Evolutionary conservation across 2,888 invertebrate species (phyloP).

Genomic region (Erynnis tages): DNA sequence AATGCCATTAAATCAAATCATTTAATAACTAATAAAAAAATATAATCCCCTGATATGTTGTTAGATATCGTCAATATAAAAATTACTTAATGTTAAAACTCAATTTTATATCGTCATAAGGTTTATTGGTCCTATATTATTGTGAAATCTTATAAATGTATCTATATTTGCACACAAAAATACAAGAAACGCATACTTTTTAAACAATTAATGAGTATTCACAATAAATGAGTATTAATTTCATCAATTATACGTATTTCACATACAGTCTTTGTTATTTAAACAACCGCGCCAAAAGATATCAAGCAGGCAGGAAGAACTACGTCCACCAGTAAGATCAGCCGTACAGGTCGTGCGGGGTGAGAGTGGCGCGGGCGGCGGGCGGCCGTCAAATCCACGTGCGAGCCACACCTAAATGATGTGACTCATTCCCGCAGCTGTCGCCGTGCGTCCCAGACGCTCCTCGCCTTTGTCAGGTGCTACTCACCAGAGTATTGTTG

Average conservation of each 20-base stretch:
- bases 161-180: no score
- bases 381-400: constrained; percentile 61
- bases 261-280: neutral
- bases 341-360: constrained; percentile 70
- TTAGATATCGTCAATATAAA: no score
- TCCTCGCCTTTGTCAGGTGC: constrained; percentile 68
- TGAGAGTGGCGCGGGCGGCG: constrained; percentile 43
- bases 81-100: no score
- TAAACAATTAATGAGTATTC: neutral
- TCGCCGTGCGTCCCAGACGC: constrained; percentile 51
- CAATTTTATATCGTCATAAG: no score
- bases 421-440: constrained; percentile 42
- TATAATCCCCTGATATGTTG: no score
- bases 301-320: neutral
- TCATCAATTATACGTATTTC: neutral
- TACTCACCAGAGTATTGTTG: constrained; percentile 66
- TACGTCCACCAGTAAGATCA: constrained; percentile 32
- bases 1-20: no score
- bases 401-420: constrained; percentile 45
- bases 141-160: no score
- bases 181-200: neutral
- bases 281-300: neutral
- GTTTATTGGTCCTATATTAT: no score
- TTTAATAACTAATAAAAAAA: no score
- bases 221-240: neutral